Evolutionary conservation across 2,113 vertebrate species (phyloP).

Genomic region (Tichodroma muraria): DNA sequence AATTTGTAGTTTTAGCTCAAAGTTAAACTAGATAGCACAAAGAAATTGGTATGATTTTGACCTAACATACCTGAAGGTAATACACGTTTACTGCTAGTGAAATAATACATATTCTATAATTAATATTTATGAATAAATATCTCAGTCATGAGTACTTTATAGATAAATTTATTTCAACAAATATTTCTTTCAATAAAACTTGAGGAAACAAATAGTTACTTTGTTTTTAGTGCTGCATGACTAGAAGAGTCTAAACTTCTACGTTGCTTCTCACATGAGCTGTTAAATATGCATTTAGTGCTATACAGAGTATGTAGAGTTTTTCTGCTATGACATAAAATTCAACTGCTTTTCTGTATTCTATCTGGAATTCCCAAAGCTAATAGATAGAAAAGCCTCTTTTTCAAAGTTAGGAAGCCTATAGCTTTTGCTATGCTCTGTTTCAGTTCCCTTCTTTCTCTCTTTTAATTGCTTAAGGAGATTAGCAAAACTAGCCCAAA

Average conservation of each 20-base stretch:
- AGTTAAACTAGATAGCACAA: neutral
- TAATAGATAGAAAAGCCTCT: neutral
- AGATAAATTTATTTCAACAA: neutral
- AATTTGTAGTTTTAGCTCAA: neutral
- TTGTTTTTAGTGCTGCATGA: neutral
- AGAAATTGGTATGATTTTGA: neutral
- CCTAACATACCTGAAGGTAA: neutral
- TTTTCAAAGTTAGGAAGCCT: neutral
- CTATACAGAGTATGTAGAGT: neutral
- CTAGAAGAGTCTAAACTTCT: neutral
- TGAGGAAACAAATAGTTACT: neutral
- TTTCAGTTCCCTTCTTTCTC: neutral
- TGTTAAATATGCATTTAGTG: neutral
- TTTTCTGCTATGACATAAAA: neutral
- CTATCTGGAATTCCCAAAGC: neutral
- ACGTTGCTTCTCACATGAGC: neutral
- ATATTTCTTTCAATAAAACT: neutral
- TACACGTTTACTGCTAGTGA: neutral
- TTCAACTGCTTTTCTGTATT: neutral
- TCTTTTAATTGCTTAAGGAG: neutral
- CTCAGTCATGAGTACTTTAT: neutral
- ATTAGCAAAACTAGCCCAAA: slow-evolving; percentile 1
- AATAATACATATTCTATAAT: neutral
- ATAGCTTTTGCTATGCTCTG: neutral
- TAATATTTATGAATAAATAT: neutral